These are phyloP conservation scores for Holacanthus passer DNA, from an alignment of 2,113 vertebrate species.

Conservation along the genomic window DNA sequence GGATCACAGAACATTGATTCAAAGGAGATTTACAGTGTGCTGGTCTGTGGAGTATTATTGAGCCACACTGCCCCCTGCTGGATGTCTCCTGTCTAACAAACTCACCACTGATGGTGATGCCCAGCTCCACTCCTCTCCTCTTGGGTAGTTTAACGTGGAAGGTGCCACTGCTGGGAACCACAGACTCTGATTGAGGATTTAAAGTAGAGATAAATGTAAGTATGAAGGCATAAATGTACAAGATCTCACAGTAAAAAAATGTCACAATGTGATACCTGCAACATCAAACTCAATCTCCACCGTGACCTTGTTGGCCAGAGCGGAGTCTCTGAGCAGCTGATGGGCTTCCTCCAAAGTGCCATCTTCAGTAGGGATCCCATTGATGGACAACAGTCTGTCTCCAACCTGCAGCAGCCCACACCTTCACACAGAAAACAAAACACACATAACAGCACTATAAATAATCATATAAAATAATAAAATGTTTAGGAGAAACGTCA, in stretches of 20 bases:
- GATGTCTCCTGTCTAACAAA: slow-evolving; percentile 36
- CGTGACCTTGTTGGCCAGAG: slow-evolving; percentile 91
- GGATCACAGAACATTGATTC: slow-evolving; percentile 64
- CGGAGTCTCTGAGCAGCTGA: slow-evolving; percentile 95
- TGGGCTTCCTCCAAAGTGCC: slow-evolving; percentile 97
- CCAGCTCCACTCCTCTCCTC: slow-evolving; percentile 95
- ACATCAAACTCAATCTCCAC: slow-evolving; percentile 96
- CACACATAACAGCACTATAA: background rate
- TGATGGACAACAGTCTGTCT: slow-evolving; percentile 94
- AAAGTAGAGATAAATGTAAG: background rate
- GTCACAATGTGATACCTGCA: slow-evolving; percentile 81
- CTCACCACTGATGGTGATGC: slow-evolving; percentile 98
- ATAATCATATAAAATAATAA: too few species aligned
- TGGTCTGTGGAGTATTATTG: background rate
- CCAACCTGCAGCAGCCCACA: slow-evolving; percentile 96
- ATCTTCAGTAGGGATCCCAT: slow-evolving; percentile 93
- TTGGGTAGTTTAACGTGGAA: slow-evolving; percentile 98
- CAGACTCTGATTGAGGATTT: slow-evolving; percentile 87
- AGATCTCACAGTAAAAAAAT: background rate
- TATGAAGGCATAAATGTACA: background rate
- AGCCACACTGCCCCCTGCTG: slow-evolving; percentile 73
- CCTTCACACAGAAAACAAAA: slow-evolving; percentile 76
- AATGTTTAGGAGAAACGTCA: too few species aligned
- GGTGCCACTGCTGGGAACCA: slow-evolving; percentile 97
- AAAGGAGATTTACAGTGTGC: background rate